Conservation (phyloP, 1,140 invertebrate species). For the Parasteatoda tepidariorum region DNA sequence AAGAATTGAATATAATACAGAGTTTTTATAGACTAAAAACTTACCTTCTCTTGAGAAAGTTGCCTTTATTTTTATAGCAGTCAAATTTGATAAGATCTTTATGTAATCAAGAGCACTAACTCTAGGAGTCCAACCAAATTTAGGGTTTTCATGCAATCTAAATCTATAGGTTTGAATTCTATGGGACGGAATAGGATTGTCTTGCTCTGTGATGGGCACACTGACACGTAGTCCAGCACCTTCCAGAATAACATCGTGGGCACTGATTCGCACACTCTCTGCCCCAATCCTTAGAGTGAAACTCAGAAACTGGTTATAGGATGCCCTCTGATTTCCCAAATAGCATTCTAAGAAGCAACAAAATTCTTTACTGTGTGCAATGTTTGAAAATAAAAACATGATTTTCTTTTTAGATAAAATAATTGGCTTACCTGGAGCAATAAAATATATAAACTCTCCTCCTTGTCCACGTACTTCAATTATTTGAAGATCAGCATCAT, state of each 20-base stretch:
- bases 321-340: slow-evolving; percentile 90
- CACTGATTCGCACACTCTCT: slow-evolving; percentile 76
- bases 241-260: slow-evolving; percentile 90
- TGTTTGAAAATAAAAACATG: background rate
- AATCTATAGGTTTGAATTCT: slow-evolving; percentile 82
- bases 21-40: too few species aligned
- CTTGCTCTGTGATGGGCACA: slow-evolving; percentile 90
- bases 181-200: slow-evolving; percentile 82
- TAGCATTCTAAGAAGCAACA: slow-evolving; percentile 67
- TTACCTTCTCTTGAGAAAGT: slow-evolving; percentile 83
- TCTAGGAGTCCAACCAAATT: slow-evolving; percentile 89
- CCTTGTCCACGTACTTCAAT: slow-evolving; percentile 80
- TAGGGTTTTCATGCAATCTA: slow-evolving; percentile 82
- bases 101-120: slow-evolving; percentile 88
- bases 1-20: too few species aligned
- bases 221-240: slow-evolving; percentile 80
- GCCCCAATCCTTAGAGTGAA: slow-evolving; percentile 90
- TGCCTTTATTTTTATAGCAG: slow-evolving; percentile 91
- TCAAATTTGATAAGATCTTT: slow-evolving; percentile 90
- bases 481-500: slow-evolving; percentile 84
- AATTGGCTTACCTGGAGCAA: slow-evolving; percentile 77
- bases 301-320: slow-evolving; percentile 93
- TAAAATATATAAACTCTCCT: slow-evolving; percentile 84
- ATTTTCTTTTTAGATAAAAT: background rate
- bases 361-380: background rate